phyloP scores from a whole-genome alignment of 2,113 vertebrate genomes.

The Sturnira hondurensis region DNA sequence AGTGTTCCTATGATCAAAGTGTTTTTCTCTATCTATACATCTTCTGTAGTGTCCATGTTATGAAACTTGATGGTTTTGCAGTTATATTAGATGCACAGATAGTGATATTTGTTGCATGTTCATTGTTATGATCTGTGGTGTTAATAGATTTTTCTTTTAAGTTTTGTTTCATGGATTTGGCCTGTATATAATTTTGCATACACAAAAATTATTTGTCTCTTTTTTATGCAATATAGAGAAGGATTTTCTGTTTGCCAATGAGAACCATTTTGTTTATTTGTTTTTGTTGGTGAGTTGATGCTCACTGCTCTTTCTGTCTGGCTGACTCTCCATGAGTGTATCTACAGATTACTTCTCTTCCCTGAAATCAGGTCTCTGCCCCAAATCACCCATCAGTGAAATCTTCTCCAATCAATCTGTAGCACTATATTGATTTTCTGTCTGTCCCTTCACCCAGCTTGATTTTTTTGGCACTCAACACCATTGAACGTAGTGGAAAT shows the following conservation, averaged over 20 bases:
- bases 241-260: not conserved
- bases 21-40: not conserved
- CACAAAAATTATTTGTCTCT: not conserved
- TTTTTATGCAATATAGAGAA: not conserved
- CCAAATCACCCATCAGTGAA: not conserved
- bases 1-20: not conserved
- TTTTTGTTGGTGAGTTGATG: not conserved
- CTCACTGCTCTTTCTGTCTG: not conserved
- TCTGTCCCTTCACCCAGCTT: not conserved
- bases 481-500: not conserved
- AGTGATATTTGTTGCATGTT: not conserved
- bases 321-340: not conserved
- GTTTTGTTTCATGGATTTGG: not conserved
- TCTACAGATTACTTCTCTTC: not conserved
- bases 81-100: not conserved
- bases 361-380: not conserved
- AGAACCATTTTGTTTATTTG: not conserved
- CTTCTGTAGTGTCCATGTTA: not conserved
- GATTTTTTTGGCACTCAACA: too few relatives aligned
- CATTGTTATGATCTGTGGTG: not conserved
- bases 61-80: not conserved
- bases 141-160: not conserved
- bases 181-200: not conserved
- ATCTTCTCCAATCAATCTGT: not conserved
- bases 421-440: not conserved